These are phyloP conservation scores for Polydrusus cervinus DNA, from an alignment of 2,888 invertebrate species.

Conservation along the genomic window DNA sequence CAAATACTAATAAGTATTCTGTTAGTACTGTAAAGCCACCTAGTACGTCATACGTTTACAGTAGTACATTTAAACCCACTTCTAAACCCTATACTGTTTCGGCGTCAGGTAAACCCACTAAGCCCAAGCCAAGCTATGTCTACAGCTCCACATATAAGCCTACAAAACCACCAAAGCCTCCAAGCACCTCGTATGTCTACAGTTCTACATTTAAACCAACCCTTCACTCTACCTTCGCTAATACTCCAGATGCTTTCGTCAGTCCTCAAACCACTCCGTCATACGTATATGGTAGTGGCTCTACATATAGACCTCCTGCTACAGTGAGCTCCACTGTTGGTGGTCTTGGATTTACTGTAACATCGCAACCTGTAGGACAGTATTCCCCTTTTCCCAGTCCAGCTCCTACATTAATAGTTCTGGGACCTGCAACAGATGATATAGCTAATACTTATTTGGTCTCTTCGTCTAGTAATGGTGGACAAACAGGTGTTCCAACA, in stretches of 20 bases:
- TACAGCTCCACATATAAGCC: conserved; percentile 61
- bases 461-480: conserved; percentile 21
- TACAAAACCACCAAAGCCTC: conserved; percentile 28
- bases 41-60: conserved; percentile 38
- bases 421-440: conserved; percentile 72
- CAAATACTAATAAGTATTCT: conserved; percentile 31
- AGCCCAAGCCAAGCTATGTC: conserved; percentile 69
- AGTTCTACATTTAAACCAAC: conserved; percentile 44
- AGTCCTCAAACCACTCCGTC: conserved; percentile 30
- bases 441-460: conserved; percentile 35
- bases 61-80: conserved; percentile 56
- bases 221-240: conserved; percentile 46
- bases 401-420: conserved; percentile 77
- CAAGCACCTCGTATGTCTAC: conserved; percentile 18
- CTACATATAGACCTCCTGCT: conserved; percentile 47
- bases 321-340: conserved; percentile 62
- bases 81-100: conserved; percentile 61
- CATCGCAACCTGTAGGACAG: conserved; percentile 59
- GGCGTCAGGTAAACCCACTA: conserved; percentile 63
- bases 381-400: conserved; percentile 67
- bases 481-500: conserved; percentile 39
- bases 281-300: conserved; percentile 31
- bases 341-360: conserved; percentile 64
- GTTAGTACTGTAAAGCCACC: conserved; percentile 17
- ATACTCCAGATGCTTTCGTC: conserved; percentile 47